Evolutionary conservation across 2,113 vertebrate species (phyloP).

Genomic region (Cephalopterus ornatus): DNA sequence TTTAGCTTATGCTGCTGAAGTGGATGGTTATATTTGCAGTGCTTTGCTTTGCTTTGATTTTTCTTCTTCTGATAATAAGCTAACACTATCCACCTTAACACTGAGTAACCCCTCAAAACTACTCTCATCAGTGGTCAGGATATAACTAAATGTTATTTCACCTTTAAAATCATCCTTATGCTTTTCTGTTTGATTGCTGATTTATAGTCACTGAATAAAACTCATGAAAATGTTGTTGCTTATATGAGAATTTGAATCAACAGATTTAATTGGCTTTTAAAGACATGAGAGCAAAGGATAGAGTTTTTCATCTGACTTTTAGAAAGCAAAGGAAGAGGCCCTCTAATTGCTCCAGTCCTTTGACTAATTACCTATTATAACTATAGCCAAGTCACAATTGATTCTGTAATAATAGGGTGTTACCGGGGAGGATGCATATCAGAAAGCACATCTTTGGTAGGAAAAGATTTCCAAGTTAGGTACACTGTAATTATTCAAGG

Average conservation of each 20-base stretch:
- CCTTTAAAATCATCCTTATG: neutral
- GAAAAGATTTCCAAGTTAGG: neutral
- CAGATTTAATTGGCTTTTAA: neutral
- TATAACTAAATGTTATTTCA: neutral
- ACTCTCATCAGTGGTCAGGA: neutral
- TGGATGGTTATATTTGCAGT: neutral
- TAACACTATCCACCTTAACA: neutral
- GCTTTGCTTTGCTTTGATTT: neutral
- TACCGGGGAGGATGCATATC: neutral
- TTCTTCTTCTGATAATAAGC: neutral
- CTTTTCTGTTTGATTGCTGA: neutral
- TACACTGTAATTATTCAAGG: conserved; percentile 36
- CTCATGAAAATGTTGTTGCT: neutral
- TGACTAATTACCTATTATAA: conserved; percentile 10
- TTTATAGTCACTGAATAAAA: neutral
- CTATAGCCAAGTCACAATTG: neutral
- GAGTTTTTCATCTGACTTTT: neutral
- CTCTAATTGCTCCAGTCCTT: neutral
- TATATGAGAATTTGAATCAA: neutral
- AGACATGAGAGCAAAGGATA: neutral
- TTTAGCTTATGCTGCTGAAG: neutral
- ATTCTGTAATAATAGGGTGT: conserved; percentile 19
- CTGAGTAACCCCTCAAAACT: neutral
- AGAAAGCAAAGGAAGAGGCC: neutral
- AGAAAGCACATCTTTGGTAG: neutral